Conservation (phyloP, 2,113 vertebrate genomes). For the Eurypyga helias region DNA sequence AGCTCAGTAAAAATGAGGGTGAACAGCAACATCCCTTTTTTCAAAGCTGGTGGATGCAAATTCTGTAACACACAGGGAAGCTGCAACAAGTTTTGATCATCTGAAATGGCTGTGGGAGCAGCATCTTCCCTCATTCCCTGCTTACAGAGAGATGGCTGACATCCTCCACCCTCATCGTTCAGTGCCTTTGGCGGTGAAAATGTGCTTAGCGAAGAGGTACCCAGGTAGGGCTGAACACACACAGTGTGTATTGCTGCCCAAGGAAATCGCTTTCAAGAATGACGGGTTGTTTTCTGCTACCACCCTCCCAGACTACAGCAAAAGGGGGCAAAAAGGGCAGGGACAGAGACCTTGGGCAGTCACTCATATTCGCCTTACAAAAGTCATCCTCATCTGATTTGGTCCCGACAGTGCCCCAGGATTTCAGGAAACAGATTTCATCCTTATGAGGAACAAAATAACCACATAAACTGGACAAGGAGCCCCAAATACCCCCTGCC, state of each 20-base stretch:
- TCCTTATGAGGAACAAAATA: background rate
- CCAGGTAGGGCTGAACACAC: background rate
- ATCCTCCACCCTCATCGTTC: background rate
- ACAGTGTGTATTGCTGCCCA: fast-evolving
- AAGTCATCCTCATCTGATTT: background rate
- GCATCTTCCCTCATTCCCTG: background rate
- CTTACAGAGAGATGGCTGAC: background rate
- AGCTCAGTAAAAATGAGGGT: background rate
- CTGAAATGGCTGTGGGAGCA: background rate
- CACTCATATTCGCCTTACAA: background rate
- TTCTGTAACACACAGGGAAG: background rate
- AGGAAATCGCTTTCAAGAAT: background rate
- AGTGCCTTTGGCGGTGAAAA: background rate
- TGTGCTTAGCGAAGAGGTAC: background rate
- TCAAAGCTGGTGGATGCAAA: background rate
- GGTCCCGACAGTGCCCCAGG: background rate
- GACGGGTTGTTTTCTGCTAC: background rate
- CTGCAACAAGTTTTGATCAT: conserved; percentile 27
- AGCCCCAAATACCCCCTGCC: background rate
- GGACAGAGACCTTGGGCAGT: background rate
- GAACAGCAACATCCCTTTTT: background rate
- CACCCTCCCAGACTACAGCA: background rate
- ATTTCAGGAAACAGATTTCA: background rate
- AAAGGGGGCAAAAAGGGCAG: background rate
- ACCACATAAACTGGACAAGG: background rate